Evolutionary conservation across 2,888 invertebrate genomes (phyloP), one percentile per base, ranked within the genome.

Genomic region (Carterocephalus palaemon): DNA sequence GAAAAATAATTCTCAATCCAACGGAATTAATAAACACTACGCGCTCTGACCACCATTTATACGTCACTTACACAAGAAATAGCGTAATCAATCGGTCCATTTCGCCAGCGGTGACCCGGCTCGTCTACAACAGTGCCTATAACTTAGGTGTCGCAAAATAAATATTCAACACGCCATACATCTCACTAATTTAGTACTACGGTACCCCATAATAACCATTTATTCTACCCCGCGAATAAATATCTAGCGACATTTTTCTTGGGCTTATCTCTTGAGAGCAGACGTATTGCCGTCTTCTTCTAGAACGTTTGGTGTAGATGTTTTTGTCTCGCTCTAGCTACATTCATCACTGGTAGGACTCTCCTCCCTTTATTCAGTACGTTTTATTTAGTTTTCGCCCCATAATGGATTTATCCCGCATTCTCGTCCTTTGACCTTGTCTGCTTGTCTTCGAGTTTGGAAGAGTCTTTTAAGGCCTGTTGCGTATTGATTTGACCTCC

Each of bases 191-290:
- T 85, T 83, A 84, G 74, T 75, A 70, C 75, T 67, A 63, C 75
- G 66, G 73, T 69, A 75, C 80, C 82, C 83, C 70, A 75, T 82
- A 82, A 81, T 79, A 82, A 79, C 81, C 75, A 83, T 84, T 76
- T 79, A 80, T 84, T 38, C 68, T 70, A 62, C 72, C 77, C 78
- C 57, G 65, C 61, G 73, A 69, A 79, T 79, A 81, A 80, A 83
- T 82, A 84, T 81, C 79, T 69, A 55, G 70, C 67, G 83, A 83
- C 84, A 85, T 86, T 86, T 85, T 86, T 85, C 85, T 81, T 77
- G 59, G 68, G 70, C 77, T 85, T 86, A 86, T 86, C 85, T 83
- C 39, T 54, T 56, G 64, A 69, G 70, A 64, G 74, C 85, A 85
- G 84, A 76, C 82, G 64, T 47, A 40, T 28, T 59, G 29, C 50